Evolutionary conservation across 2,888 invertebrate species (phyloP).

Genomic region (Alloplasta piceator): DNA sequence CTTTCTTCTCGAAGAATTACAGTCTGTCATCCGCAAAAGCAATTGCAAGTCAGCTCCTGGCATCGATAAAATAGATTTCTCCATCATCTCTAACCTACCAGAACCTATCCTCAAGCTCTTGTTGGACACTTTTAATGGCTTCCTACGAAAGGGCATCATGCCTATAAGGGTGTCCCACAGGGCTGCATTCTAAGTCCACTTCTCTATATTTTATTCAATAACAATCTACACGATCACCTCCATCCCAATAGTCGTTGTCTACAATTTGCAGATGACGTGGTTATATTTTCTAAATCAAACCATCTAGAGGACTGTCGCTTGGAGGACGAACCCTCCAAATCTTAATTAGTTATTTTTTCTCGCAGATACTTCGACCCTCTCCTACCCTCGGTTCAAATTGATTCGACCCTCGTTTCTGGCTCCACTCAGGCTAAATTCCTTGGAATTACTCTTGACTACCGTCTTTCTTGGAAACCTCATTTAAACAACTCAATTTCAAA

Average conservation of each 20-base stretch:
- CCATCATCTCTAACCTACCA: slow-evolving; percentile 16
- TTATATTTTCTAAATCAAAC: slow-evolving; percentile 1
- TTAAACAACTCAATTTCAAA: neutral
- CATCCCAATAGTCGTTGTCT: slow-evolving; percentile 14
- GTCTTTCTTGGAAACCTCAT: neutral
- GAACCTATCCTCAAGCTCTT: neutral
- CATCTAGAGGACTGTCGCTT: neutral
- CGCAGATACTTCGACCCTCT: slow-evolving; percentile 12
- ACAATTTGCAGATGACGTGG: slow-evolving; percentile 53
- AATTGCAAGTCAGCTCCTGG: slow-evolving; percentile 27
- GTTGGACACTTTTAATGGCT: slow-evolving; percentile 5
- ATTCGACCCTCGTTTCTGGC: neutral
- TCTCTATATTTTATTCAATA: slow-evolving; percentile 38
- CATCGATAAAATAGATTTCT: slow-evolving; percentile 38
- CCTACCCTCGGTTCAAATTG: neutral
- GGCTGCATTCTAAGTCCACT: slow-evolving; percentile 48
- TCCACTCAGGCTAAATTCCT: neutral
- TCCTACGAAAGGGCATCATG: neutral
- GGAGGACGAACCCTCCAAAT: slow-evolving; percentile 41
- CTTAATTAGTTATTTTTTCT: slow-evolving; percentile 37
- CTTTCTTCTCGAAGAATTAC: slow-evolving; percentile 3
- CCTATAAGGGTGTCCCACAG: slow-evolving; percentile 36
- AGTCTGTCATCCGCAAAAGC: neutral
- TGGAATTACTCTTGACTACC: neutral
- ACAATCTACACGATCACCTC: neutral